Base-by-base conservation (phyloP, 2,797 vertebrate genomes). In the Triplophysa yarkandensis region DNA sequence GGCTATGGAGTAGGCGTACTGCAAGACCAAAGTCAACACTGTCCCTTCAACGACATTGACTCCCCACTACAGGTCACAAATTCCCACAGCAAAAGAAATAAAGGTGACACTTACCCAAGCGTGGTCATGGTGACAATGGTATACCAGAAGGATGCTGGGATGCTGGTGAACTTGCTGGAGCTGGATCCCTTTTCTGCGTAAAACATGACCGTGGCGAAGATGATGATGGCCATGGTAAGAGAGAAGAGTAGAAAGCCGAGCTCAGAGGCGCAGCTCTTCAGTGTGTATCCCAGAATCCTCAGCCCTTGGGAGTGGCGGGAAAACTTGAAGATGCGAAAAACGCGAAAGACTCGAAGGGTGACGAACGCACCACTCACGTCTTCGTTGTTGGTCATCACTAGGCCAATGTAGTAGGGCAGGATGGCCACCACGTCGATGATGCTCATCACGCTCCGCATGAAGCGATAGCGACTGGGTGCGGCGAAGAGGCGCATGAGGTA, bases 201-300 rank as follows among this genome's bases (percentile, higher is more conserved):
- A 92, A 98, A 99, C 97, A 99, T 99, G 90, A 99, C 97, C 7
- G 97, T 99, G 86, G 97, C 97, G 73, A 99, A 99, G 91, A 99
- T 99, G 90, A 99, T 99, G 92, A 99, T 99, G 92, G 97, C 97
- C 97, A 99, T 99, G 81, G 97, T 99, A 89, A 99, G 95, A n/a
- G 97, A 99, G 93, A 99, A 98, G 88, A 99, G 95, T 34, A 99
- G 95, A 84, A 99, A 99, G 87, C 97, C 97, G 73, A 99, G 93
- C 88, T 99, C 97, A 0, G 97, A 99, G 67, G 97, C 97, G n/a
- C 97, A 99, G 83, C 97, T 99, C 93, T 99, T 99, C 74, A 99
- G 93, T 0, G 96, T 99, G 88, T 99, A 99, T 81, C 97, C 97
- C 86, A 99, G 92, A 93, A 99, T 99, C 83, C 97, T 91, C 78